These are phyloP conservation scores for Montipora foliosa DNA, from an alignment of 64 coral and sea anemone genomes.

Conservation along the genomic window DNA sequence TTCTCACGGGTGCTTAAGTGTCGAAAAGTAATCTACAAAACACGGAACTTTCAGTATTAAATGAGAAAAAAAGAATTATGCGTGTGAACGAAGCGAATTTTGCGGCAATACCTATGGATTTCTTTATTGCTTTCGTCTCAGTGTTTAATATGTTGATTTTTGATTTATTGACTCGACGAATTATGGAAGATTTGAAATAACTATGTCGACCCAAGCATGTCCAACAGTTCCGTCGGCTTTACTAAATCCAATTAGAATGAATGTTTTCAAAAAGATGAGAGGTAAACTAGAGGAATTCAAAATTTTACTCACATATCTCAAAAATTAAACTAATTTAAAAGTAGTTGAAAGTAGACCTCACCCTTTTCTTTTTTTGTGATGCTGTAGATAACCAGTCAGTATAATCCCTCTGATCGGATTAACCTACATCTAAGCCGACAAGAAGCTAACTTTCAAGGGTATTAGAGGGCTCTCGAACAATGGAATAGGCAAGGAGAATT, in stretches of 20 bases:
- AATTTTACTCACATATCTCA: neutral
- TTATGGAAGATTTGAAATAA: neutral
- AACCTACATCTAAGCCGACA: neutral
- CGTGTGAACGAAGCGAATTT: no score
- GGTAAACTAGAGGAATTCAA: neutral
- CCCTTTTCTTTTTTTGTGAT: neutral
- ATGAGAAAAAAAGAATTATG: no score
- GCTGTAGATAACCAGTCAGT: neutral
- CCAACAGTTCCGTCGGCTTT: neutral
- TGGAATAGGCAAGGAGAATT: neutral
- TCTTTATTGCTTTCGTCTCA: neutral
- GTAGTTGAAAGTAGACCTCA: neutral
- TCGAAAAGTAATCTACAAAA: no score
- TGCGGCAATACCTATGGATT: neutral
- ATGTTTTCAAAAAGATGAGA: no score
- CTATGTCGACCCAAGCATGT: neutral
- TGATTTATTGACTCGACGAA: conserved; percentile 14
- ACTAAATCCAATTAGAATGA: neutral
- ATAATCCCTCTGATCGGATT: neutral
- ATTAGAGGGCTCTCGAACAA: neutral
- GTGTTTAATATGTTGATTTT: neutral
- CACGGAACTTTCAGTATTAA: no score
- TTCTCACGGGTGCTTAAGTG: no score
- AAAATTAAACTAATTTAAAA: neutral
- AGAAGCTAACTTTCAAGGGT: neutral